phyloP scores from a whole-genome alignment of 2,113 vertebrate genomes.

The western clawed frog (Xenopus tropicalis) region DNA sequence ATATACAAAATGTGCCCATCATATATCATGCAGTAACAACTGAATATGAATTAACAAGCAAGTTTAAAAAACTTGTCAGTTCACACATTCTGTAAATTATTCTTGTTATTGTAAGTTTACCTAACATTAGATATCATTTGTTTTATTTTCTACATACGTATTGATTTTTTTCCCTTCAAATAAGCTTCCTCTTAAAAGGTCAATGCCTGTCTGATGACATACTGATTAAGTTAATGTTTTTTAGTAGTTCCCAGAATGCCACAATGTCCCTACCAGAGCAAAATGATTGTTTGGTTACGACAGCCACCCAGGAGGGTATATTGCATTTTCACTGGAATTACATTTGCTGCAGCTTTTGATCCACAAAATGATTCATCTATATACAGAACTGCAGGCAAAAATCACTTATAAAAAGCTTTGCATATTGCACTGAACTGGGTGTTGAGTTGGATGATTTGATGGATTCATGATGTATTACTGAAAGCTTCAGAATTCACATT shows the following conservation, averaged over 20 bases:
- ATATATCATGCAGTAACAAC: too few species aligned
- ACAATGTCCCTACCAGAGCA: not conserved
- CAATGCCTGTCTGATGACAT: not conserved
- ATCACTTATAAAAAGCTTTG: constrained; percentile 18
- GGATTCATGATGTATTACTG: too few species aligned
- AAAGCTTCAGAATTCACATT: too few species aligned
- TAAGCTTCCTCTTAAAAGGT: not conserved
- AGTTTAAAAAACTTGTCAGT: too few species aligned
- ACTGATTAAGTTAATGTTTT: constrained; percentile 3
- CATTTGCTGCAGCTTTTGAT: constrained; percentile 17
- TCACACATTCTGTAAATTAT: too few species aligned
- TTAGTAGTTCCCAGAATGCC: not conserved
- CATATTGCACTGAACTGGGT: constrained; percentile 12
- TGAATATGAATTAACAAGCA: too few species aligned
- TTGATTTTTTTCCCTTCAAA: too few species aligned
- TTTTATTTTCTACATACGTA: too few species aligned
- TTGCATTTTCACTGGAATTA: constrained; percentile 22
- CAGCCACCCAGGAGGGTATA: constrained; percentile 10
- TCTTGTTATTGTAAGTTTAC: too few species aligned
- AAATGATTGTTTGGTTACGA: constrained; percentile 24
- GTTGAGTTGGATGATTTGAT: not conserved
- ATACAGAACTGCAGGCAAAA: constrained; percentile 36
- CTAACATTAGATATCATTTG: too few species aligned
- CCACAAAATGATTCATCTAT: constrained; percentile 40
- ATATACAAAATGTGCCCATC: too few species aligned